Conservation (phyloP, 2,888 invertebrate species). For the Caenorhabditis imperialis region DNA sequence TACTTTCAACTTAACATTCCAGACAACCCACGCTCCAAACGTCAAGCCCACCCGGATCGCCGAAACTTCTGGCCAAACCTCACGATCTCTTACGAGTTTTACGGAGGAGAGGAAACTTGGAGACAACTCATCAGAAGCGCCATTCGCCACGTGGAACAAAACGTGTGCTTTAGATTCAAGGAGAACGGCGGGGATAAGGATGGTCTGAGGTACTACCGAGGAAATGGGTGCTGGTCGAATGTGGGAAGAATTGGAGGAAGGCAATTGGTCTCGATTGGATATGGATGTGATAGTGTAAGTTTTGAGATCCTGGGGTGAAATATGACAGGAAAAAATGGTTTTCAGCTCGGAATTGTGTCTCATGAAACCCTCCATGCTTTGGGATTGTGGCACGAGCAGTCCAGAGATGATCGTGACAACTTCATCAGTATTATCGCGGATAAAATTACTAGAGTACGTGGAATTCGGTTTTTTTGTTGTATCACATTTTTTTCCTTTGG, state of each 20-base stretch:
- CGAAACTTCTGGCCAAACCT: conserved; percentile 68
- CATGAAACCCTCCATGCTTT: conserved; percentile 74
- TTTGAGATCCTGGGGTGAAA: neutral
- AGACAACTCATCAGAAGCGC: conserved; percentile 66
- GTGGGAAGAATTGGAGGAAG: conserved; percentile 72
- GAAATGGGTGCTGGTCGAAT: conserved; percentile 74
- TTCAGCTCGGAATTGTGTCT: conserved; percentile 72
- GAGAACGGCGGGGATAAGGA: conserved; percentile 69
- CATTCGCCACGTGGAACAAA: conserved; percentile 68
- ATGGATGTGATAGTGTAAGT: conserved; percentile 72
- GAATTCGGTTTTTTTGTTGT: no score
- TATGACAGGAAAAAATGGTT: neutral
- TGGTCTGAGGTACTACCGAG: conserved; percentile 63
- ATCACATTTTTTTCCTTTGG: no score
- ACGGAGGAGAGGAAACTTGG: conserved; percentile 66
- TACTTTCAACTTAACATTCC: neutral
- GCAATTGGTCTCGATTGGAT: conserved; percentile 73
- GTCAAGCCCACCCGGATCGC: conserved; percentile 69
- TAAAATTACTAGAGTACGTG: conserved; percentile 66
- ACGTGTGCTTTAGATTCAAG: conserved; percentile 73
- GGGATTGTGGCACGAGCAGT: conserved; percentile 77
- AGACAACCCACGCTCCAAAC: conserved; percentile 53
- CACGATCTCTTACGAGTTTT: conserved; percentile 69
- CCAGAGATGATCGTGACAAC: conserved; percentile 72
- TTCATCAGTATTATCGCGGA: conserved; percentile 65